phyloP scores from a whole-genome alignment of 2,888 invertebrate species.

The Ornithoptera alexandrae region DNA sequence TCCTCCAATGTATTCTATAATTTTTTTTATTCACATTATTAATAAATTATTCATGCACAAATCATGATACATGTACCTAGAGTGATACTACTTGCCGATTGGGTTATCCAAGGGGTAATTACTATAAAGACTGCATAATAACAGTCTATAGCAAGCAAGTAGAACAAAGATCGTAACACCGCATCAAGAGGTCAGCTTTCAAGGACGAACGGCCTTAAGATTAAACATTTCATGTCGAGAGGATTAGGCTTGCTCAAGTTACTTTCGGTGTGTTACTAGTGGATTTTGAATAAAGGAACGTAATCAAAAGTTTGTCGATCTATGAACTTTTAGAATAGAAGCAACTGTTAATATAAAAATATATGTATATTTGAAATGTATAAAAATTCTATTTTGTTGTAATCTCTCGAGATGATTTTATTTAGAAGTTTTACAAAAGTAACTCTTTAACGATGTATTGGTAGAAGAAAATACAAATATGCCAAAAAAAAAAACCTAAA shows the following conservation, averaged over 20 bases:
- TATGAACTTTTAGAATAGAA: background rate
- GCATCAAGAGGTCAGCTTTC: slow-evolving; percentile 51
- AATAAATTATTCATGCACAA: too few species aligned
- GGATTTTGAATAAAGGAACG: background rate
- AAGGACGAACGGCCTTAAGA: slow-evolving; percentile 43
- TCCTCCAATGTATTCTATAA: background rate
- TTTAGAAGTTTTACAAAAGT: background rate
- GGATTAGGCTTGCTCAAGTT: background rate
- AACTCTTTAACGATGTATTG: background rate
- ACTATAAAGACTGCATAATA: slow-evolving; percentile 27
- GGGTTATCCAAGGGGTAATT: slow-evolving; percentile 6
- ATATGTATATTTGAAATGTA: background rate
- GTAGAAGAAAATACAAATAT: too few species aligned
- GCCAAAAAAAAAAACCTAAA: too few species aligned
- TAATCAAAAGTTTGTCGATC: background rate
- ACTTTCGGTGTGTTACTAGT: background rate
- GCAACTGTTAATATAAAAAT: background rate
- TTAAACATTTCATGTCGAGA: background rate
- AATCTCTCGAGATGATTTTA: too few species aligned
- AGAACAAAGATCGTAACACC: slow-evolving; percentile 52
- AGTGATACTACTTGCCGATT: background rate
- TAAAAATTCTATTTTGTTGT: background rate
- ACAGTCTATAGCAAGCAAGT: slow-evolving; percentile 43
- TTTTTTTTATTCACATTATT: background rate
- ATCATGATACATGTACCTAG: too few species aligned